Percentiles rank a stretch among this genome's conserved stretches.
phyloP scores from a whole-genome alignment of 1,140 invertebrate species.

The Ectropis grisescens region DNA sequence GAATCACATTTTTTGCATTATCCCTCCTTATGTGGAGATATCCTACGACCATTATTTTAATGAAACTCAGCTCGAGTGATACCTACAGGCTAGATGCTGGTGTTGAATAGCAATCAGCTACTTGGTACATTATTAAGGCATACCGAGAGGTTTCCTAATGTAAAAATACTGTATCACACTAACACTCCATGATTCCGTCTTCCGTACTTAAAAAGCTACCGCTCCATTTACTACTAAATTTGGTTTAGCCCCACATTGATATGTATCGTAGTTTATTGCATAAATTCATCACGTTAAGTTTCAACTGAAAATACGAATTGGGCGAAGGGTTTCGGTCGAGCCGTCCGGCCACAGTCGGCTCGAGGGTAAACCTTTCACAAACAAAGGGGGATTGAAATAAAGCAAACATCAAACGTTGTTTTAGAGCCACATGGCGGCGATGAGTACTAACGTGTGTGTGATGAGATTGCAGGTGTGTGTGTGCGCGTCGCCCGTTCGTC shows the following conservation, averaged over 20 bases:
- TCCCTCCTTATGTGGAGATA: not conserved
- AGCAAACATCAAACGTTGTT: constrained; percentile 20
- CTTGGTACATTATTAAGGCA: constrained; percentile 40
- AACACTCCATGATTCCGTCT: constrained; percentile 27
- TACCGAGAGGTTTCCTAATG: constrained; percentile 39
- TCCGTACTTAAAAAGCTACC: constrained; percentile 48
- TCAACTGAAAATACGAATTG: constrained; percentile 20
- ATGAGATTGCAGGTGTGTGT: constrained; percentile 23
- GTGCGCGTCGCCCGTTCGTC: constrained; percentile 24
- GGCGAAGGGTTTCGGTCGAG: constrained; percentile 31
- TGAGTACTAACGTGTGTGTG: constrained; percentile 23
- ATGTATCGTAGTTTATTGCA: constrained; percentile 65
- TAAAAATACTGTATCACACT: constrained; percentile 51
- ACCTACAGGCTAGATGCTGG: constrained; percentile 13
- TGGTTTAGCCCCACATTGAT: constrained; percentile 58
- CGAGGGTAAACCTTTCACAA: constrained; percentile 38
- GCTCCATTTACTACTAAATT: constrained; percentile 48
- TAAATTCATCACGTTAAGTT: constrained; percentile 49
- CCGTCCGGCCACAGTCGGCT: constrained; percentile 61
- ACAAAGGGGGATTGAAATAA: constrained; percentile 17
- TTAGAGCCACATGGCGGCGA: constrained; percentile 38
- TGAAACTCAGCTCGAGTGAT: constrained; percentile 19
- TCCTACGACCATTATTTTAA: not conserved
- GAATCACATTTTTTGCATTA: not conserved
- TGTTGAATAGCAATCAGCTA: constrained; percentile 8